These are phyloP conservation scores for Colletes gigas DNA, from an alignment of 1,140 invertebrate species.

Conservation along the genomic window DNA sequence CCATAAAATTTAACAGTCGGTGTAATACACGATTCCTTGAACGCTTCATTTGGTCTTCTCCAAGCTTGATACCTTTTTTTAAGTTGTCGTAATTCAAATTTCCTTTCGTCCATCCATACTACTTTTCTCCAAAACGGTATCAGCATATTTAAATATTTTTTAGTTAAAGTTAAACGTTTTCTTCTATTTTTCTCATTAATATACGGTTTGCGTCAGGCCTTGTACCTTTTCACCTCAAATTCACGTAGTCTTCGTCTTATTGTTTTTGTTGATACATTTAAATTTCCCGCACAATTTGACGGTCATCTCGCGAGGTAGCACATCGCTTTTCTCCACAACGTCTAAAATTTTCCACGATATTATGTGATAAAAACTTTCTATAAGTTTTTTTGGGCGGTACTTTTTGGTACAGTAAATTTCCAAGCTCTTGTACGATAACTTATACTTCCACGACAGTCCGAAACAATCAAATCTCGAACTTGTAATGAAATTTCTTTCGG, in stretches of 20 bases:
- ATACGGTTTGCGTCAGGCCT: neutral
- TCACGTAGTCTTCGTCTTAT: neutral
- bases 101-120: slow-evolving; percentile 15
- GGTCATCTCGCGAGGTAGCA: too few relatives aligned
- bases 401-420: too few relatives aligned
- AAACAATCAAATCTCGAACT: too few relatives aligned
- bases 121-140: slow-evolving; percentile 3
- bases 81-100: slow-evolving; percentile 11
- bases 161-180: slow-evolving; percentile 12
- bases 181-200: neutral
- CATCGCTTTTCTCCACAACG: too few relatives aligned
- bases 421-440: too few relatives aligned
- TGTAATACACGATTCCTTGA: neutral
- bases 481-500: too few relatives aligned
- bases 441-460: too few relatives aligned
- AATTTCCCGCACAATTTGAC: neutral
- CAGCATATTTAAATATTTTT: slow-evolving; percentile 20
- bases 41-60: slow-evolving; percentile 11
- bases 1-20: neutral
- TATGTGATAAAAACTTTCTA: too few relatives aligned
- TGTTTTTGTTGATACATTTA: neutral
- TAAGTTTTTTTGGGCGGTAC: too few relatives aligned
- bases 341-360: too few relatives aligned
- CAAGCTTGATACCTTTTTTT: neutral
- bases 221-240: neutral